phyloP scores from a whole-genome alignment of 2,888 invertebrate species.

The Gari tellinella region DNA sequence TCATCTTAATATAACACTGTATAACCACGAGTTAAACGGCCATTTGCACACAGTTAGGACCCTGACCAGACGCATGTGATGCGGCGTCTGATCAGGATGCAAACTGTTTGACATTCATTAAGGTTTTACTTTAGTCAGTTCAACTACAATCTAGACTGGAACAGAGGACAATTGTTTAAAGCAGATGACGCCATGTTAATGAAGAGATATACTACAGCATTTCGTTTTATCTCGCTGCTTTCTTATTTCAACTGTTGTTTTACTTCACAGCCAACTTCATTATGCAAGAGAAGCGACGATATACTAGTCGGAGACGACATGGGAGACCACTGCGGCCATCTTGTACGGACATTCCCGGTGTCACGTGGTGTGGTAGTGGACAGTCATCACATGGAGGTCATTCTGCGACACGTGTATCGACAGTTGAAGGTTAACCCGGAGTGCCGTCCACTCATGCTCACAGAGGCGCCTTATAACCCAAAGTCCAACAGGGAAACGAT shows the following conservation, averaged over 20 bases:
- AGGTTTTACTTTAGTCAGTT: too few species aligned
- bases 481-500: conserved; percentile 29
- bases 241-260: background rate
- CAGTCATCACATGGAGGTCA: conserved; percentile 32
- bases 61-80: too few species aligned
- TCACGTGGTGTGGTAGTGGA: conserved; percentile 39
- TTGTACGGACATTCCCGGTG: conserved; percentile 26
- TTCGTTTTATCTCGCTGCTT: too few species aligned
- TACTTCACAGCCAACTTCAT: conserved; percentile 16
- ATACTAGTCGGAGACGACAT: conserved; percentile 26
- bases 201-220: too few species aligned
- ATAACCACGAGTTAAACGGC: too few species aligned
- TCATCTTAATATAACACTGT: too few species aligned
- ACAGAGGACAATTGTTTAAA: too few species aligned
- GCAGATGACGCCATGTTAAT: too few species aligned
- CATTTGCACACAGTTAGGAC: too few species aligned
- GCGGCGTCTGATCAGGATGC: too few species aligned
- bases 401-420: conserved; percentile 23
- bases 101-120: too few species aligned
- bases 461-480: conserved; percentile 40
- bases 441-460: conserved; percentile 22
- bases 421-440: conserved; percentile 10
- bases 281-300: conserved; percentile 21
- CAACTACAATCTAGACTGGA: too few species aligned
- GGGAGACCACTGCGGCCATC: conserved; percentile 20